These are phyloP conservation scores for Creontiades dilutus DNA, from an alignment of 2,888 invertebrate genomes.

Conservation along the genomic window DNA sequence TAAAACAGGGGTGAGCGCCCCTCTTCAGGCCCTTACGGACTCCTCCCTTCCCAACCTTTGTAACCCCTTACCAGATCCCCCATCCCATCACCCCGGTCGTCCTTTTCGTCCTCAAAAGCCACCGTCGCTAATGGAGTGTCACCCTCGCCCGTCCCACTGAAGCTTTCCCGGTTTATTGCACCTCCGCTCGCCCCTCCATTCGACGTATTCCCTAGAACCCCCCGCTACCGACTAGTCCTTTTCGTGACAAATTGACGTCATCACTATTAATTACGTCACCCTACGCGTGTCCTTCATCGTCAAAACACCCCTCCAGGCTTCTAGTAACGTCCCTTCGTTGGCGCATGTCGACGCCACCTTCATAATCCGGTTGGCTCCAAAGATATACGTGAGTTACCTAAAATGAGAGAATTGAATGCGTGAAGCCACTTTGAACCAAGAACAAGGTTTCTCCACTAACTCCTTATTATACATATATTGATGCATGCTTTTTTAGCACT, in stretches of 20 bases:
- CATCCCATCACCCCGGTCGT: neutral
- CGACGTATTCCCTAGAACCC: neutral
- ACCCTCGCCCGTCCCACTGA: constrained; percentile 22
- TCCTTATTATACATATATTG: too few species aligned
- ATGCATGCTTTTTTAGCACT: too few species aligned
- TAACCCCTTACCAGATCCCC: neutral
- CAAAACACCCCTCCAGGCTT: neutral
- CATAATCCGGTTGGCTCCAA: too few species aligned
- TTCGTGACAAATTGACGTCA: constrained; percentile 63
- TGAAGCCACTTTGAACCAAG: too few species aligned
- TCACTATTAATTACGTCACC: constrained; percentile 63
- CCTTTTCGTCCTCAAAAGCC: constrained; percentile 34
- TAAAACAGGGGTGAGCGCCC: neutral
- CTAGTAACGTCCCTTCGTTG: too few species aligned
- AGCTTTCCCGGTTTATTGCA: constrained; percentile 17
- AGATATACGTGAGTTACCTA: neutral
- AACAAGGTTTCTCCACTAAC: too few species aligned
- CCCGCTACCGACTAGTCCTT: neutral
- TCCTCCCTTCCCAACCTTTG: neutral
- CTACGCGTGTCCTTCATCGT: constrained; percentile 29
- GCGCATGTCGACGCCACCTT: too few species aligned
- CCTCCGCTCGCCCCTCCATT: neutral
- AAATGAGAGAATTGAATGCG: too few species aligned
- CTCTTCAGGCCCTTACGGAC: neutral
- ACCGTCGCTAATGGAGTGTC: constrained; percentile 61